phyloP scores from a whole-genome alignment of 2,113 vertebrate genomes.

The Chaetorhynchus papuensis region DNA sequence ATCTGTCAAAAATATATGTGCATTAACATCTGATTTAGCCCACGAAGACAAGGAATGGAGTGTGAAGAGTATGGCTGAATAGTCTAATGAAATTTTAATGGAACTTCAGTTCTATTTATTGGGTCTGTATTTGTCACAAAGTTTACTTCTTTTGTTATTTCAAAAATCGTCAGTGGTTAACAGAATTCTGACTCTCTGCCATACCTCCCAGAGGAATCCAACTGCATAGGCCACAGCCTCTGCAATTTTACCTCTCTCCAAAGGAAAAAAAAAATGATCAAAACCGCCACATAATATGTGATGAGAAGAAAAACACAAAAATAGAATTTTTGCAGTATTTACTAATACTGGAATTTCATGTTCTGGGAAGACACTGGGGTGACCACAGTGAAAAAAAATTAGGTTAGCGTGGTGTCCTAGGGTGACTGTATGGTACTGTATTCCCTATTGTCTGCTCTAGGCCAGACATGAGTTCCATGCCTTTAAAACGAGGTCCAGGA shows the following conservation, averaged over 20 bases:
- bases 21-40: slow-evolving; percentile 37
- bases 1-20: background rate
- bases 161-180: background rate
- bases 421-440: no score
- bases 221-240: background rate
- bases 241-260: background rate
- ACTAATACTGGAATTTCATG: background rate
- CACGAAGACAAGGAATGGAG: background rate
- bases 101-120: background rate
- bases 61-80: background rate
- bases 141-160: background rate
- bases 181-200: background rate
- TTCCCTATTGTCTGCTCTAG: no score
- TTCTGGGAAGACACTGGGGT: background rate
- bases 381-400: background rate
- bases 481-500: no score
- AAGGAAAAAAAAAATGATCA: background rate
- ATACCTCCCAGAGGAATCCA: background rate
- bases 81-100: slow-evolving; percentile 29
- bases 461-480: no score
- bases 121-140: background rate
- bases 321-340: background rate
- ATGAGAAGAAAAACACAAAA: background rate
- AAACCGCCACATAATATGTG: background rate
- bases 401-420: no score